Base-by-base conservation (phyloP, 35 echinoderm and acorn worm species). In the Apostichopus japonicus region DNA sequence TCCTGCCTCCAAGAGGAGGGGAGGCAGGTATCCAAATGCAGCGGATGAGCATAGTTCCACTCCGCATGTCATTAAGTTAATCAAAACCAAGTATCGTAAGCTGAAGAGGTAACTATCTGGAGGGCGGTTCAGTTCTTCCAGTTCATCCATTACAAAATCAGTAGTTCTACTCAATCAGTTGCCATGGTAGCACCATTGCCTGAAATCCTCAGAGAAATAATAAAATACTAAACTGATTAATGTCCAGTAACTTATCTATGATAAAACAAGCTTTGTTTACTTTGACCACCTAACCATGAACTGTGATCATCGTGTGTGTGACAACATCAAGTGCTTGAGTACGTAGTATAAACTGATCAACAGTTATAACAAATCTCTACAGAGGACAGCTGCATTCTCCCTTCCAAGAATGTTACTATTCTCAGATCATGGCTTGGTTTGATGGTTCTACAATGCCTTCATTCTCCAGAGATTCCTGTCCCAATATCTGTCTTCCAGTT, bases 11-110 rank as follows among this genome's bases (percentile, higher is more conserved):
- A 99, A 89, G 14, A 99, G 92, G 73, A 99, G 79, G 11, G 97
- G 97, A 11, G 97, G 97, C 0, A 99, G 95, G 59, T 99, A 99
- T n/a, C 97, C 92, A 79, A 99, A 99, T 5, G 97, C 95, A 7
- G 97, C 97, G 6, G 97, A 99, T 7, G 95, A 84, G 79, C 97
- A 99, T 17, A 99, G 78, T 67, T 99, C 97, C 19, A 95, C 84
- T 24, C 97, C 94, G 53, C 93, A 99, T 19, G 95, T 99, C 87
- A 96, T 93, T n/a, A 95, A 33, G 70, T 99, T 99, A 23, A 96
- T 73, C 13, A 52, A 10, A 4, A 91, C 19, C 5, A 99, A 72
- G 54, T 99, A 99, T 15, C 77, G 63, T 54, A 95, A 90, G 24
- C 92, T 82, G 78, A 96, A 99, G 3, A 79, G 86, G 65, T 52